Conservation (phyloP, 2,888 invertebrate genomes). For the Heteromyza rotundicornis region DNA sequence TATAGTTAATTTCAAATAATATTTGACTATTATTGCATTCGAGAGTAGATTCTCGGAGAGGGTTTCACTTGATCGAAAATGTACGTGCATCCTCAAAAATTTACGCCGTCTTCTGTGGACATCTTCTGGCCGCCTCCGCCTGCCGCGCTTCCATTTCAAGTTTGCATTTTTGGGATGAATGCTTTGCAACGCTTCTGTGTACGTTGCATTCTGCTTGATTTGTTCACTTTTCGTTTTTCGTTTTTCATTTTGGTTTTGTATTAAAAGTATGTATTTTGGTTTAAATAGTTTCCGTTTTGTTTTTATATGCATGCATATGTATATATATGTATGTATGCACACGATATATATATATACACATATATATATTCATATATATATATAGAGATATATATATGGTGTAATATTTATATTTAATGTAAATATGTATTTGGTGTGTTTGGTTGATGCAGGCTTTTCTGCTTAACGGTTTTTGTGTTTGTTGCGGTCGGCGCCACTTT, state of each 20-base stretch:
- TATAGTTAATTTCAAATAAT: slow-evolving; percentile 38
- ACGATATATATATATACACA: slow-evolving; percentile 20
- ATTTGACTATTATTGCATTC: slow-evolving; percentile 45
- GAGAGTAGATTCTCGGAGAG: too few species aligned
- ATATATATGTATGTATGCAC: slow-evolving; percentile 15
- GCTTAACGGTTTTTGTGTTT: slow-evolving; percentile 37
- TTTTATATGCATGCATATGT: slow-evolving; percentile 20
- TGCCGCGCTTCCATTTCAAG: too few species aligned
- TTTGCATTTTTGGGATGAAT: neutral
- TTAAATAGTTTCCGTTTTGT: slow-evolving; percentile 33
- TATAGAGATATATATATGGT: slow-evolving; percentile 35
- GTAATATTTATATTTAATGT: slow-evolving; percentile 32
- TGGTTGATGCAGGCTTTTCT: slow-evolving; percentile 26
- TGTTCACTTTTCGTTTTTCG: slow-evolving; percentile 15
- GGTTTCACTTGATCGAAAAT: too few species aligned
- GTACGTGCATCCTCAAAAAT: too few species aligned
- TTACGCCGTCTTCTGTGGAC: too few species aligned
- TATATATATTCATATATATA: slow-evolving; percentile 35
- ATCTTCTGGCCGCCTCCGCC: too few species aligned
- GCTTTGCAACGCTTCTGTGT: slow-evolving; percentile 23
- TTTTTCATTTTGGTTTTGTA: slow-evolving; percentile 39
- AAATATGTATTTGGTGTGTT: slow-evolving; percentile 31
- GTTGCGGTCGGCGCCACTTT: slow-evolving; percentile 49
- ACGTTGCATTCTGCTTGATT: slow-evolving; percentile 46
- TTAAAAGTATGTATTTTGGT: slow-evolving; percentile 44